Conservation (phyloP, 2,888 invertebrate genomes). For the Drosophila parthenogenetica region DNA sequence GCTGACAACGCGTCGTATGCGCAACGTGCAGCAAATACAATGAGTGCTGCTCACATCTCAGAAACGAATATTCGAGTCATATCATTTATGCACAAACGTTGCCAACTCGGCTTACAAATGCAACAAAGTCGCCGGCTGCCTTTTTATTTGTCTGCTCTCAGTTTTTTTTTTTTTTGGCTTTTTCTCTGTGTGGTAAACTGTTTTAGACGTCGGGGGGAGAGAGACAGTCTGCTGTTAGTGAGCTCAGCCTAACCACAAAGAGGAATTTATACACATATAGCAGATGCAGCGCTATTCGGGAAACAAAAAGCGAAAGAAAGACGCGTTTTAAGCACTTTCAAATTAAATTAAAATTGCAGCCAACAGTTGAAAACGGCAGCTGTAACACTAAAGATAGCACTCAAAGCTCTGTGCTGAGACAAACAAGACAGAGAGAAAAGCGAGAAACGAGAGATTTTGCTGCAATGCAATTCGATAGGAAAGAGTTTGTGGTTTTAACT, state of each 20-base stretch:
- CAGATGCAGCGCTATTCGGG: conserved; percentile 46
- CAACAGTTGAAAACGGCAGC: conserved; percentile 48
- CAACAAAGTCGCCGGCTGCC: conserved; percentile 63
- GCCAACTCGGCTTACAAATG: conserved; percentile 70
- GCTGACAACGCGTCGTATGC: conserved; percentile 67
- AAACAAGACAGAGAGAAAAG: conserved; percentile 11
- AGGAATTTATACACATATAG: conserved; percentile 35
- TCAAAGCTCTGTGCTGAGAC: conserved; percentile 21
- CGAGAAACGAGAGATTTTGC: neutral
- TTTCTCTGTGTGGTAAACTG: conserved; percentile 17
- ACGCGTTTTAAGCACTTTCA: conserved; percentile 70
- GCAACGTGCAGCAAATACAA: conserved; percentile 70
- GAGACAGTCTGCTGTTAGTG: conserved; percentile 31
- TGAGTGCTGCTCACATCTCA: conserved; percentile 34
- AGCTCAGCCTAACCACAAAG: conserved; percentile 55
- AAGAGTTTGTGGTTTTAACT: conserved; percentile 2
- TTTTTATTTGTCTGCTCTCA: conserved; percentile 57
- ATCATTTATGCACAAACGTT: conserved; percentile 79
- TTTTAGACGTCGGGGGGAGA: neutral
- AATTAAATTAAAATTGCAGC: conserved; percentile 76
- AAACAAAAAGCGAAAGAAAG: conserved; percentile 54
- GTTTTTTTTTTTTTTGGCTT: conserved; percentile 24
- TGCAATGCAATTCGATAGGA: conserved; percentile 19
- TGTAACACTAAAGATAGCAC: conserved; percentile 46
- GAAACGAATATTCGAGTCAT: conserved; percentile 39